Conservation (phyloP, 2,888 invertebrate genomes). For the Capitulum mitella region DNA sequence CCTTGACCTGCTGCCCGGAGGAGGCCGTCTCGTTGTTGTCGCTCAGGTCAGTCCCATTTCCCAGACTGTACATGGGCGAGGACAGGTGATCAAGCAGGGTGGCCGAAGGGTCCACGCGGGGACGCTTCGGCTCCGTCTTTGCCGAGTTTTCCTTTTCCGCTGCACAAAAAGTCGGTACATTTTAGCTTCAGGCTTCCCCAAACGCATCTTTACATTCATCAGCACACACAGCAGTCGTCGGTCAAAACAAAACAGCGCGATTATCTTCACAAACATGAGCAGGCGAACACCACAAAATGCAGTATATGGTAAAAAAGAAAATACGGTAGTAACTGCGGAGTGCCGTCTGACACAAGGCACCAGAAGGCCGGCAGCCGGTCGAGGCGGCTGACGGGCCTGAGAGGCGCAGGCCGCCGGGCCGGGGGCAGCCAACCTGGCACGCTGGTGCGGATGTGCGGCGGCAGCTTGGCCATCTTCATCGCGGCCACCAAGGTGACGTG, state of each 20-base stretch:
- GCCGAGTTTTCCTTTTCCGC: constrained; percentile 16
- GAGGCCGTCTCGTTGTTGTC: background rate
- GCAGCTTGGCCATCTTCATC: constrained; percentile 65
- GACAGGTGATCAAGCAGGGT: constrained; percentile 6
- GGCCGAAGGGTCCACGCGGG: background rate
- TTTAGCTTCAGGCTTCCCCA: too few relatives aligned
- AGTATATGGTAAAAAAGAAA: too few relatives aligned
- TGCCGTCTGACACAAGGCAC: too few relatives aligned
- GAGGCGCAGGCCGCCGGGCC: too few relatives aligned
- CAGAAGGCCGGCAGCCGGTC: too few relatives aligned
- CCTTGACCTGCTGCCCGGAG: constrained; percentile 1
- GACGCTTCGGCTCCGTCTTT: constrained; percentile 8
- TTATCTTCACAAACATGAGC: too few relatives aligned
- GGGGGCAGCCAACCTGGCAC: constrained; percentile 43
- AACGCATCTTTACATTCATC: too few relatives aligned
- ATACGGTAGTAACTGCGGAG: too few relatives aligned
- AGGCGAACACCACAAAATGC: too few relatives aligned
- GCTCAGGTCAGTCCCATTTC: background rate
- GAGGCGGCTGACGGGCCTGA: too few relatives aligned
- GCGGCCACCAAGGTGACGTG: constrained; percentile 65
- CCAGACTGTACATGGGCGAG: constrained; percentile 9
- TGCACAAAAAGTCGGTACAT: background rate
- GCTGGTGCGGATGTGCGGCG: constrained; percentile 49
- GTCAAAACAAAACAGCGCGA: too few relatives aligned
- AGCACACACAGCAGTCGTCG: too few relatives aligned